Conservation (phyloP, 1,140 invertebrate species). For the Triops cancriformis region DNA sequence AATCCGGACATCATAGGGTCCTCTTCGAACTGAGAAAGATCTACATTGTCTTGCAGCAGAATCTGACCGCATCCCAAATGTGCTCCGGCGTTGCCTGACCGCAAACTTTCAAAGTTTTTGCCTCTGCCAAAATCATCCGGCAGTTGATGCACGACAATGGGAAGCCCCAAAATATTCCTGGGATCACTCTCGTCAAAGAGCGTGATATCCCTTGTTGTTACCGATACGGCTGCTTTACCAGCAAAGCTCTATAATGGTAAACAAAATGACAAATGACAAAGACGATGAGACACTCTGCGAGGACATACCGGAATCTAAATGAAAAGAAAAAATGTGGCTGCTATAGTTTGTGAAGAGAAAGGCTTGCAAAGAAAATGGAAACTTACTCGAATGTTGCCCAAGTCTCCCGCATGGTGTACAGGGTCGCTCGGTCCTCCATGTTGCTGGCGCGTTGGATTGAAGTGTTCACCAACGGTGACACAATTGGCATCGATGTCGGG, state of each 20-base stretch:
- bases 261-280: neutral
- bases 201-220: neutral
- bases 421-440: conserved; percentile 45
- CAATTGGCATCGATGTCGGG: conserved; percentile 28
- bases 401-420: conserved; percentile 48
- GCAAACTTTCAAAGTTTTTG: conserved; percentile 40
- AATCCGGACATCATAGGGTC: neutral
- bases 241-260: neutral
- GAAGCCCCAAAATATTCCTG: conserved; percentile 43
- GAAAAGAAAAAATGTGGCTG: too few relatives aligned
- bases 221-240: neutral
- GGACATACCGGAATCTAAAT: too few relatives aligned
- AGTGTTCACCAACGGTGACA: conserved; percentile 28
- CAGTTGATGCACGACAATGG: conserved; percentile 43
- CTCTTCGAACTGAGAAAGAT: conserved; percentile 11
- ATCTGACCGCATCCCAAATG: conserved; percentile 47
- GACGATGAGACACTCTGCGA: neutral
- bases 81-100: conserved; percentile 48
- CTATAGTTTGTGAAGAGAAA: neutral
- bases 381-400: conserved; percentile 45
- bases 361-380: neutral
- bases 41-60: conserved; percentile 15
- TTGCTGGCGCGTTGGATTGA: conserved; percentile 27
- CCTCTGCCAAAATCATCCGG: conserved; percentile 48
- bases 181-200: neutral